A percentile compares a stretch with the other conserved stretches of the same genome.
phyloP scores from a whole-genome alignment of 2,113 vertebrate genomes.

The Odocoileus virginianus region DNA sequence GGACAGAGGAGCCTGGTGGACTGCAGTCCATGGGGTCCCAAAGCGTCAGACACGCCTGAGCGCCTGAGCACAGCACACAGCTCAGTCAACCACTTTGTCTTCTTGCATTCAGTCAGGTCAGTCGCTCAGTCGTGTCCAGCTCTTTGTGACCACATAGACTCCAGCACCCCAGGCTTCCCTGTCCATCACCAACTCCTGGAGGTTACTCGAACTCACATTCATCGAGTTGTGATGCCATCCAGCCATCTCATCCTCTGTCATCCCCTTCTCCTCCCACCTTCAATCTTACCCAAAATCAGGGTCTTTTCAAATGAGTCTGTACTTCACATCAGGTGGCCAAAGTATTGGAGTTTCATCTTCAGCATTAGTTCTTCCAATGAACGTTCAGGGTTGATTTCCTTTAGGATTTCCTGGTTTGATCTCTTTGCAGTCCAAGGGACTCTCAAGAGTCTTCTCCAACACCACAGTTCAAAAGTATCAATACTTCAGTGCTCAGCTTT shows the following conservation, averaged over 20 bases:
- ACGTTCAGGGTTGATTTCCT: not conserved
- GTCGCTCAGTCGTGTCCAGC: not conserved
- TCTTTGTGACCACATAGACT: not conserved
- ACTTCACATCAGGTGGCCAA: not conserved
- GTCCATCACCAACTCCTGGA: not conserved
- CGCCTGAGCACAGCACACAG: not conserved
- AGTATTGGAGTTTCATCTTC: not conserved
- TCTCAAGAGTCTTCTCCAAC: not conserved
- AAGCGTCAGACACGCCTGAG: not conserved
- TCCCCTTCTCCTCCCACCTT: not conserved
- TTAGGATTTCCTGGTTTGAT: not conserved
- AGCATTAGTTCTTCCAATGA: not conserved
- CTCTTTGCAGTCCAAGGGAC: not conserved
- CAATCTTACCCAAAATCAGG: not conserved
- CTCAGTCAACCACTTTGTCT: not conserved
- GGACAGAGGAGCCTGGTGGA: not conserved
- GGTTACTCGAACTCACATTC: not conserved
- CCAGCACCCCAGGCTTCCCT: not conserved
- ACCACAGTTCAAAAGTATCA: not conserved
- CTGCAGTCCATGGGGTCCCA: not conserved
- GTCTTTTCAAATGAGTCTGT: not conserved
- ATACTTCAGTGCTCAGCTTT: not conserved
- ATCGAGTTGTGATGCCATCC: accelerated
- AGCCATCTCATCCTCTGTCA: not conserved
- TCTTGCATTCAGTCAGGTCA: not conserved